These are phyloP conservation scores for Ptychadena robeensis DNA, from an alignment of 2,797 vertebrate species.

Conservation along the genomic window DNA sequence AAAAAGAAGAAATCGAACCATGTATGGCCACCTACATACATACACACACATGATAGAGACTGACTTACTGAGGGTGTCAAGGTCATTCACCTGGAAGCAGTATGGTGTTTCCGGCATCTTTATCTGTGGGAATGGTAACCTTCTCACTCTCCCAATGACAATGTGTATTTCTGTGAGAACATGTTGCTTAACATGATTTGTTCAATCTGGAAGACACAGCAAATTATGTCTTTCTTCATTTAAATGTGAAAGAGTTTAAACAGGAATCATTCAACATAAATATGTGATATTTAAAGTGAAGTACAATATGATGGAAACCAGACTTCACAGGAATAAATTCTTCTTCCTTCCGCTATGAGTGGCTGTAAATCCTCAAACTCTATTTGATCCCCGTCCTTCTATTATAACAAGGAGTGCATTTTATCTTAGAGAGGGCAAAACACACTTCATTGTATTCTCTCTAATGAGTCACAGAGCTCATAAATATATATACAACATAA, in stretches of 20 bases:
- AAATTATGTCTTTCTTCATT: background rate
- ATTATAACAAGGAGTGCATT: background rate
- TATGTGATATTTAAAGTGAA: background rate
- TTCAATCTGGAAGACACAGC: background rate
- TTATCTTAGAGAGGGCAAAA: background rate
- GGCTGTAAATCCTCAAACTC: background rate
- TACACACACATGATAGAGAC: too few relatives aligned
- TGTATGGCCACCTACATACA: too few relatives aligned
- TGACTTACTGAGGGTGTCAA: too few relatives aligned
- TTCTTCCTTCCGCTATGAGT: background rate
- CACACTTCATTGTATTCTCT: too few relatives aligned
- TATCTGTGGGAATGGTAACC: too few relatives aligned
- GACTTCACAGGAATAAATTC: background rate
- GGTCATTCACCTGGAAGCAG: too few relatives aligned
- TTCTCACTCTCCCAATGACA: background rate
- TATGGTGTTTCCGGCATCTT: too few relatives aligned
- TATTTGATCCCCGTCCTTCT: background rate
- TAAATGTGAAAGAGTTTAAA: background rate
- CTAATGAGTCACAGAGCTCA: too few relatives aligned
- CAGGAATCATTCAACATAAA: constrained; percentile 34
- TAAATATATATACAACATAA: too few relatives aligned
- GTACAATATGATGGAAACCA: constrained; percentile 13
- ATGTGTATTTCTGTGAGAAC: background rate
- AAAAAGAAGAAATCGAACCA: too few relatives aligned
- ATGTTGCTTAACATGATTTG: background rate